These are phyloP conservation scores for Galeopterus variegatus DNA, from an alignment of 2,113 vertebrate species.

Conservation along the genomic window DNA sequence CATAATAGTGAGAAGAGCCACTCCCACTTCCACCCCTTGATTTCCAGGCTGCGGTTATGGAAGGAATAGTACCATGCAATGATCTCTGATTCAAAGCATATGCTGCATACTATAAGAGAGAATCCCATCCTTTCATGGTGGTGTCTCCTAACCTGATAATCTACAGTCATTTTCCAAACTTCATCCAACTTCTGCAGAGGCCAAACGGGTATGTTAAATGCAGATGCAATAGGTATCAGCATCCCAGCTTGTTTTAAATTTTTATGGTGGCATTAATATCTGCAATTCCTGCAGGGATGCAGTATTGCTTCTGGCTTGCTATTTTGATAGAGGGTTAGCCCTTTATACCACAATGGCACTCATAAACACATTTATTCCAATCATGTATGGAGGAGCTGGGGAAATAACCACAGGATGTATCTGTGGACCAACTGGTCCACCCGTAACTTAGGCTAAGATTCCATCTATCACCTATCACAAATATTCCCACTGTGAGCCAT, in stretches of 20 bases:
- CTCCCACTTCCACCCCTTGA: background rate
- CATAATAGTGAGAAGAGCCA: background rate
- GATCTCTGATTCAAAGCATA: constrained; percentile 2
- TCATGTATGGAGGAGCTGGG: background rate
- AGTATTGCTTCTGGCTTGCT: background rate
- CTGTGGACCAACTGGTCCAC: background rate
- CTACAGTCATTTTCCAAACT: background rate
- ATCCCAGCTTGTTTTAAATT: background rate
- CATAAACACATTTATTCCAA: background rate
- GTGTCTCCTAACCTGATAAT: background rate
- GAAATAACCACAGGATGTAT: background rate
- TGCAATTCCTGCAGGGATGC: background rate
- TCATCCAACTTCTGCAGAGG: constrained; percentile 21
- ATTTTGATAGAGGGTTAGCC: background rate
- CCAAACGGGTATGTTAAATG: background rate
- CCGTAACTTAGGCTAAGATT: background rate
- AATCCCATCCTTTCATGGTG: constrained; percentile 12
- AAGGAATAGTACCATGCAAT: background rate
- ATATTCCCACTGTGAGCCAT: background rate
- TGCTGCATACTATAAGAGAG: background rate
- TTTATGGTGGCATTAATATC: background rate
- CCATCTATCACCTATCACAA: background rate
- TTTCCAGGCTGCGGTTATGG: background rate
- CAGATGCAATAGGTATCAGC: background rate
- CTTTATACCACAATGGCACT: background rate